phyloP scores from a whole-genome alignment of 2,797 vertebrate species.

The Gallirallus australis region DNA sequence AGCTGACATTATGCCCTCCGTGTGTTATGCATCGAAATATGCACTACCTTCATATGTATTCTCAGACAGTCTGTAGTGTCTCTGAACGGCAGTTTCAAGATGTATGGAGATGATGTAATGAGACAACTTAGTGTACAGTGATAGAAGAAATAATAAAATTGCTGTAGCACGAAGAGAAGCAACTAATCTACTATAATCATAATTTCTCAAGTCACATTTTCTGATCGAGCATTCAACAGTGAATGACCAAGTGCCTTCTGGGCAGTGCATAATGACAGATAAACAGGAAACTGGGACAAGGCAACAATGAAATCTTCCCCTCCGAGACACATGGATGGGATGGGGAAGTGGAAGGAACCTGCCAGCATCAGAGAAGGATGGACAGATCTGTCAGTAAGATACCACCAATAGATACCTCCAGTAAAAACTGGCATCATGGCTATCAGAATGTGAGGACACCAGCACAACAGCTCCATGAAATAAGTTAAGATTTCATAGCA shows the following conservation, averaged over 20 bases:
- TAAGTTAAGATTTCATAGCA: background rate
- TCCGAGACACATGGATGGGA: accelerated
- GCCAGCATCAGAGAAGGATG: background rate
- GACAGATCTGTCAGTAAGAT: background rate
- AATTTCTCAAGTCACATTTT: background rate
- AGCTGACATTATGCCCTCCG: background rate
- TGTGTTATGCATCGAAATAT: background rate
- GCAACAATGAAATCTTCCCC: background rate
- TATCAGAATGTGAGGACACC: background rate
- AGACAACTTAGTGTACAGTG: background rate
- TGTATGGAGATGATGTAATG: background rate
- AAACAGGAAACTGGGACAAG: background rate
- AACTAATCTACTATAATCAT: background rate
- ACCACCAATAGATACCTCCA: background rate
- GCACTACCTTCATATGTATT: background rate
- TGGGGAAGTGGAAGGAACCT: background rate
- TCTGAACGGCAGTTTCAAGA: background rate
- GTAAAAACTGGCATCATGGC: background rate
- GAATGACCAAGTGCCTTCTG: background rate
- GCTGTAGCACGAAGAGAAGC: background rate
- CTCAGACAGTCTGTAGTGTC: background rate
- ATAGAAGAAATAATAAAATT: background rate
- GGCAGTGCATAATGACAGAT: background rate
- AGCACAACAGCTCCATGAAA: background rate
- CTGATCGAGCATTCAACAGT: background rate